phyloP scores from a whole-genome alignment of 2,113 vertebrate species.

The Pseudopodoces humilis region DNA sequence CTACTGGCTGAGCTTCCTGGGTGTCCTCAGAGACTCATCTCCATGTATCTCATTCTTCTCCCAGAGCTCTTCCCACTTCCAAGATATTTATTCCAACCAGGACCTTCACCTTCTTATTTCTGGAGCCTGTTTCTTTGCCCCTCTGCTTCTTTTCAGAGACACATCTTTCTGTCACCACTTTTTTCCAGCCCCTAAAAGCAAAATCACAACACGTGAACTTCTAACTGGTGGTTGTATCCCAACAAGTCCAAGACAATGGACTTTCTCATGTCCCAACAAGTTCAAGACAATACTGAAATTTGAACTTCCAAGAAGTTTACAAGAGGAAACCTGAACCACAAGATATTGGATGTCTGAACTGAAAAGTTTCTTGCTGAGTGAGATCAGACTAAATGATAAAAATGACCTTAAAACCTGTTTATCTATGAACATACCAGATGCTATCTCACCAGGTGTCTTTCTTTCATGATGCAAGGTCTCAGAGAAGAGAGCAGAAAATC shows the following conservation, averaged over 20 bases:
- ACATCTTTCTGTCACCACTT: neutral
- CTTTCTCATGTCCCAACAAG: neutral
- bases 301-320: neutral
- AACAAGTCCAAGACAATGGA: neutral
- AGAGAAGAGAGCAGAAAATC: neutral
- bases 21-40: neutral
- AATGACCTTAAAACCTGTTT: neutral
- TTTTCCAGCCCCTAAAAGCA: neutral
- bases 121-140: neutral
- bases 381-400: neutral
- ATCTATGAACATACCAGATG: neutral
- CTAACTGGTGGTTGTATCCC: neutral
- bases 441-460: neutral
- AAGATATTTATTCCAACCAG: neutral
- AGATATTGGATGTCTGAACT: neutral
- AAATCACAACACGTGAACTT: rapidly evolving
- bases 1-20: neutral
- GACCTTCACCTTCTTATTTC: neutral
- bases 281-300: neutral
- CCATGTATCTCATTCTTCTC: neutral
- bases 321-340: neutral
- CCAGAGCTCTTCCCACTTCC: neutral
- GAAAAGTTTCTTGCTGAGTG: neutral
- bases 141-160: neutral
- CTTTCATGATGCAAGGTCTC: neutral